Evolutionary conservation across 2,888 invertebrate genomes (phyloP), one percentile per base, ranked within the genome.

Genomic region (Thymelicus sylvestris): DNA sequence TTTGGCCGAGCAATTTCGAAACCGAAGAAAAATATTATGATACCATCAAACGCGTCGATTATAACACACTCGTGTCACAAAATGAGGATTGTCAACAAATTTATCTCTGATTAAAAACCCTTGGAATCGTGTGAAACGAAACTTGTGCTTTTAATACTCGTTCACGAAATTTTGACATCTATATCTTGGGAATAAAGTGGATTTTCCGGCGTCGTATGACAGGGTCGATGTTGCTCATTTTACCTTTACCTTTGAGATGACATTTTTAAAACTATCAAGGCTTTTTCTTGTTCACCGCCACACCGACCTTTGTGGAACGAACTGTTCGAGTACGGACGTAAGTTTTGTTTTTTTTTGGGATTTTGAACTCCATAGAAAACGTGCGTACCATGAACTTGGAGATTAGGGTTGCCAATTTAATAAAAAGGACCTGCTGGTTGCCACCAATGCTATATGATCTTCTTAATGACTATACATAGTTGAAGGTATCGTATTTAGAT

Each of bases 81-180:
- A 52, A 52, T 19, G 19, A 52, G 50, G 19, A 19, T 52, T 52
- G 50, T 52, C 50, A 52, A 52, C 50, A 12, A 6, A 52, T 52
- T 19, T 2, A 44, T 44, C 44, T 12, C 44, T 44, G 44, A 44
- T 44, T 44, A 44, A 52, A 50, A 52, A 57, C 24, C 57, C 57
- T 57, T 57, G 57, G 31, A 24, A 31, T 31, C 31, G 57, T 57
- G 57, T 57, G 24, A 57, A 57, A 31, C 13, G 31, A 31, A 57
- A 57, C 31, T 6, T 57, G 57, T 57, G 12, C 57, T 57, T 57
- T 31, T 31, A 7, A 31, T 2, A 12, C n/a, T 19, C 19, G 13
- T 12, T 8, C 57, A 57, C 6, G 31, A 13, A 2, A 57, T 7
- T 57, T 57, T 57, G 12, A 8, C 5, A 2, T 13, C 13, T 57